A percentile compares a stretch with the other conserved stretches of the same genome.
Conservation (phyloP, 1,140 invertebrate genomes). For the Battus philenor region DNA sequence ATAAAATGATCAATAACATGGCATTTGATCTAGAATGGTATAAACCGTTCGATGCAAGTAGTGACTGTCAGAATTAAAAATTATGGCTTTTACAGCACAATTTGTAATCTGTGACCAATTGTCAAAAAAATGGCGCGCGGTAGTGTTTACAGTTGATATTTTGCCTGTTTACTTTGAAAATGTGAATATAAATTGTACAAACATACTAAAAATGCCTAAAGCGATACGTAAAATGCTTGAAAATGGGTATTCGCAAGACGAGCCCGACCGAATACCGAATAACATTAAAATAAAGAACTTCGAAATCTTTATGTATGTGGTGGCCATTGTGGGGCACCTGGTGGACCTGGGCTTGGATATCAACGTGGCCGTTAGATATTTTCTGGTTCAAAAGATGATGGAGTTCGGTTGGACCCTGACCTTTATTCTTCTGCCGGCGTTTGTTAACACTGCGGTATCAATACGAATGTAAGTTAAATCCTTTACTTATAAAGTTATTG, state of each 20-base stretch:
- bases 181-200: background rate
- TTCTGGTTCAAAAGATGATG: conserved; percentile 57
- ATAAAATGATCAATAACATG: too few species aligned
- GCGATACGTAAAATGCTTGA: conserved; percentile 42
- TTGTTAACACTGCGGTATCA: conserved; percentile 80
- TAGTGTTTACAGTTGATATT: background rate
- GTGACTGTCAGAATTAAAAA: too few species aligned
- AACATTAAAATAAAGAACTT: conserved; percentile 53
- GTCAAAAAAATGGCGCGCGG: conserved; percentile 5
- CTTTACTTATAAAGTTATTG: conserved; percentile 16
- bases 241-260: conserved; percentile 52
- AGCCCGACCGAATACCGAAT: conserved; percentile 61
- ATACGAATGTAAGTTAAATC: conserved; percentile 78
- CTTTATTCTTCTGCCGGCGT: conserved; percentile 80
- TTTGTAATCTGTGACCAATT: background rate
- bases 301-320: conserved; percentile 64
- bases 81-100: too few species aligned
- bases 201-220: conserved; percentile 46
- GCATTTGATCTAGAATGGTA: too few species aligned
- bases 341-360: conserved; percentile 80
- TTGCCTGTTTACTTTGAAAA: conserved; percentile 9
- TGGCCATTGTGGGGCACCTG: conserved; percentile 79
- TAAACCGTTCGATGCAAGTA: too few species aligned
- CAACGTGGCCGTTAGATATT: conserved; percentile 79
- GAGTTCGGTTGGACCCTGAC: conserved; percentile 79